These are phyloP conservation scores for Meda fulgida DNA, from an alignment of 2,797 vertebrate genomes.

Conservation along the genomic window DNA sequence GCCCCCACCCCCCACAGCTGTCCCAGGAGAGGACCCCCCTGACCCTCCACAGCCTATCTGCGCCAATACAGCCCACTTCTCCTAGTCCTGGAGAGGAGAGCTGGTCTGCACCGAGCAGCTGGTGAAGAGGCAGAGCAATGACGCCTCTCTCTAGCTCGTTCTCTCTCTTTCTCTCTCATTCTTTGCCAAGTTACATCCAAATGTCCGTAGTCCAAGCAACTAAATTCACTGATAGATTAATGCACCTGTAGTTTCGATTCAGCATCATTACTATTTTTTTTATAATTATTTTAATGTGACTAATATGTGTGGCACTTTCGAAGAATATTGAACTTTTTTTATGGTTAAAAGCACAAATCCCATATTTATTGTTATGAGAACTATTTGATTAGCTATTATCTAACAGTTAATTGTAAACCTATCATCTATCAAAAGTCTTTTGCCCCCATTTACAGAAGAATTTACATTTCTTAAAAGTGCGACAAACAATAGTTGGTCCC, in stretches of 20 bases:
- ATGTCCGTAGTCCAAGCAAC: conserved; percentile 56
- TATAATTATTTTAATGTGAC: neutral
- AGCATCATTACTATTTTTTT: neutral
- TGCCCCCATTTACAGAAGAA: neutral
- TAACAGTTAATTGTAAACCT: neutral
- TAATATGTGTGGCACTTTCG: neutral
- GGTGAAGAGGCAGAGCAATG: conserved; percentile 63
- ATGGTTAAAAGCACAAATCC: neutral
- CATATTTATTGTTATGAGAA: neutral
- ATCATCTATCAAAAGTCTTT: neutral
- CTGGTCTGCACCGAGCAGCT: conserved; percentile 58
- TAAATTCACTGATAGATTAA: conserved; percentile 53
- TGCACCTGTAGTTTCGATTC: conserved; percentile 41
- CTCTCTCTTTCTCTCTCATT: conserved; percentile 51
- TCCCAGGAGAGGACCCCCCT: conserved; percentile 60
- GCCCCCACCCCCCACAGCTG: conserved; percentile 57
- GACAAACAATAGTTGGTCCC: neutral
- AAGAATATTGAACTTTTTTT: neutral
- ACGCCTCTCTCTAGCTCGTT: conserved; percentile 55
- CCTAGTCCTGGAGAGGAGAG: conserved; percentile 51
- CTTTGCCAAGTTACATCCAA: conserved; percentile 57
- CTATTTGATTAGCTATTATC: neutral
- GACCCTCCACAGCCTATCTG: conserved; percentile 56
- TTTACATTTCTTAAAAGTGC: neutral
- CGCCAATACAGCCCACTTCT: conserved; percentile 58